phyloP scores from a whole-genome alignment of 2,113 vertebrate species.

The Malurus alboscapulatus region DNA sequence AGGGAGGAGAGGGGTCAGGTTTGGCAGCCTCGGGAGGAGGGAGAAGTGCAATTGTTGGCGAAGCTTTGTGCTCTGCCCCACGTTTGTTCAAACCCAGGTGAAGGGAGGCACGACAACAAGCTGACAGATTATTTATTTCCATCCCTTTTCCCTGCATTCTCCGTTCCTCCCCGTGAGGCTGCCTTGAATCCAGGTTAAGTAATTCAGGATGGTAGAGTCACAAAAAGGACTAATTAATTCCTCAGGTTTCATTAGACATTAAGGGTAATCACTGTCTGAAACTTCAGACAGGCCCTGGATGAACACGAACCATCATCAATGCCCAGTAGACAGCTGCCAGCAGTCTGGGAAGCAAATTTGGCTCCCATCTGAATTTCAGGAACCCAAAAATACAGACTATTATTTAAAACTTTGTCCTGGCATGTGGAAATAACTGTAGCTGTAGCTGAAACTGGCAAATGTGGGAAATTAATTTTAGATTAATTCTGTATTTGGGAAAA shows the following conservation, averaged over 20 bases:
- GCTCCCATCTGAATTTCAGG: background rate
- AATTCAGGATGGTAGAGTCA: background rate
- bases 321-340: background rate
- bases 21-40: fast-evolving
- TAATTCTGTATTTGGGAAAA: background rate
- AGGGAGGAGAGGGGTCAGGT: background rate
- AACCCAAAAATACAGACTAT: background rate
- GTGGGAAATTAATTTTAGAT: background rate
- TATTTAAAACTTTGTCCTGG: background rate
- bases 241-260: background rate
- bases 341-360: background rate
- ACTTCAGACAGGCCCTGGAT: background rate
- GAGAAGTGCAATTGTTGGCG: fast-evolving
- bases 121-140: background rate
- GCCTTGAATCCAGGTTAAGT: background rate
- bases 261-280: background rate
- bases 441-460: background rate
- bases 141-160: background rate
- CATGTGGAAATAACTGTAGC: background rate
- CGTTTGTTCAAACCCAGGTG: background rate
- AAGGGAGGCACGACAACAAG: background rate
- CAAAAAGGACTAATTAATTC: background rate
- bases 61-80: background rate
- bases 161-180: background rate
- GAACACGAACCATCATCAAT: background rate